Percentiles rank a stretch among this genome's conserved stretches.
phyloP scores from a whole-genome alignment of 2,113 vertebrate genomes.

The Caracal caracal region DNA sequence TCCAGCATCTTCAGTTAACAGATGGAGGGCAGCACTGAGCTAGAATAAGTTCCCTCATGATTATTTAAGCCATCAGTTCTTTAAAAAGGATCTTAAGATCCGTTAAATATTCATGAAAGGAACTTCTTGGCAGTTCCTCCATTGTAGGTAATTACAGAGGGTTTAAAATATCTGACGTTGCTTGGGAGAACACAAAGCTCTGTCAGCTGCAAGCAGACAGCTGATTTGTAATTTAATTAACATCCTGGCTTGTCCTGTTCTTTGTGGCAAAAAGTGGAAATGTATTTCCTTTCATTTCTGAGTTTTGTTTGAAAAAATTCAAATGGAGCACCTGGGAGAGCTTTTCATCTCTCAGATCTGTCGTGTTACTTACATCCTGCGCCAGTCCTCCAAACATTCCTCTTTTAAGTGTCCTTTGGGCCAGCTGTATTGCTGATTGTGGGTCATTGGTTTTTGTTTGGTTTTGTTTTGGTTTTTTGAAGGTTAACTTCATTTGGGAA shows the following conservation, averaged over 20 bases:
- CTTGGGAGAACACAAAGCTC: slow-evolving; percentile 83
- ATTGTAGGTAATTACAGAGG: slow-evolving; percentile 86
- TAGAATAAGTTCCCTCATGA: slow-evolving; percentile 7
- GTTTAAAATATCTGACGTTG: slow-evolving; percentile 86
- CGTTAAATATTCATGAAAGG: slow-evolving; percentile 82
- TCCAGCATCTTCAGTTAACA: neutral
- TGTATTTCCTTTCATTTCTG: slow-evolving; percentile 77
- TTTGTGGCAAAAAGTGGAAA: slow-evolving; percentile 79
- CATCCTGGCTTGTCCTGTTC: slow-evolving; percentile 86
- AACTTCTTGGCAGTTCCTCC: slow-evolving; percentile 76
- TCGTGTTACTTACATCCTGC: neutral
- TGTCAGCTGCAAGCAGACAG: slow-evolving; percentile 82
- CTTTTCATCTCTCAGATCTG: neutral
- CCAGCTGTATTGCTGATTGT: neutral
- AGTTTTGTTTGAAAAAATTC: slow-evolving; percentile 68
- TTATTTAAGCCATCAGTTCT: slow-evolving; percentile 76
- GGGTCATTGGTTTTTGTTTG: neutral
- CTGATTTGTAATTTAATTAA: slow-evolving; percentile 90
- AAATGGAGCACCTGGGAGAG: slow-evolving; percentile 56
- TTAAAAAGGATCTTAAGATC: slow-evolving; percentile 73
- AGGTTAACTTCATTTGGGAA: neutral
- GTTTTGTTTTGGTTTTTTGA: neutral
- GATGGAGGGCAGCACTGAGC: slow-evolving; percentile 65
- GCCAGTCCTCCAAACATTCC: neutral
- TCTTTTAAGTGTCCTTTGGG: neutral